Evolutionary conservation across 2,113 vertebrate genomes (phyloP), one percentile per base, ranked within the genome.

Genomic region (Candoia aspera): DNA sequence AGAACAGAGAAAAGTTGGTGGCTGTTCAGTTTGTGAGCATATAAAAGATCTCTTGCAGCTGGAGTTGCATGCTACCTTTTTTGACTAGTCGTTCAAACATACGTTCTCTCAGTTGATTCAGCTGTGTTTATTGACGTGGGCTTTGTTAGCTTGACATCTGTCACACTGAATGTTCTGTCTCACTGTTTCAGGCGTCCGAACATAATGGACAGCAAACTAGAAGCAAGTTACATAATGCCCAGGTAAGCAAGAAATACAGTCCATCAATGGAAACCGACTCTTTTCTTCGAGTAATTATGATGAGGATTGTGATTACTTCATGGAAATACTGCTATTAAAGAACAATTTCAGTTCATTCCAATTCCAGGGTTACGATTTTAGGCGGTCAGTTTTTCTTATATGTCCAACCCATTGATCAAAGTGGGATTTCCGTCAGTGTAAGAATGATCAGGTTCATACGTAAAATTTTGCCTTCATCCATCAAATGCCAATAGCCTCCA

Each of bases 1-100:
- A 97, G 97, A 98, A 98, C 97, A 96, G 97, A 97, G 95, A 94
- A 97, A 97, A 95, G 92, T 95, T 55, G 89, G 96, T 94, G 95
- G 94, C 95, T 97, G 95, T 97, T 96, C 94, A 95, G 94, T 97
- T 96, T 97, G 95, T 95, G 93, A 94, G 33, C 49, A 60, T 33
- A 79, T 79, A 37, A 88, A 62, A 92, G 23, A 93, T 94, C 88
- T 96, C 73, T 96, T 96, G 94, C 97, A 97, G 97, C 96, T 97
- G 97, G 96, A 97, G 97, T 97, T 98, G 98, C 98, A 98, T 98
- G 98, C 97, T 96, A 96, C 93, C 26, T 95, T 91, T 90, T 91
- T 94, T 92, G 60, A 91, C 91, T 97, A 97, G 95, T 96, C 96
- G 94, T 93, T 94, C 90, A 96, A 96, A 90, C 90, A 4, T 97